phyloP scores from a whole-genome alignment of 2,797 vertebrate species.

The Sylvia borin region DNA sequence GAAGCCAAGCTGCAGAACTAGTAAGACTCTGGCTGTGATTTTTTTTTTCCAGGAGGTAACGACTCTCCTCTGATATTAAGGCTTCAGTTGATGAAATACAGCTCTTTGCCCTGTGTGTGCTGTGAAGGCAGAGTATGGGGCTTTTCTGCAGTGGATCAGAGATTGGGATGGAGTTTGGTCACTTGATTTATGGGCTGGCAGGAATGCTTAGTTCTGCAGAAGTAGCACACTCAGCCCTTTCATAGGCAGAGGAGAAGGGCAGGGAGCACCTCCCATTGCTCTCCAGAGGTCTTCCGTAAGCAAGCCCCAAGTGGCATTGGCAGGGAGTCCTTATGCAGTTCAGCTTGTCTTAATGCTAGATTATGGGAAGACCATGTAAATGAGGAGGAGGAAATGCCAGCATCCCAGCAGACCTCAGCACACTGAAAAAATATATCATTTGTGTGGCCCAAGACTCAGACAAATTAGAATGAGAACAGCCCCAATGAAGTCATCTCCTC shows the following conservation, averaged over 20 bases:
- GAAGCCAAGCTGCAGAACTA: constrained; percentile 56
- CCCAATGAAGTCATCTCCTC: constrained; percentile 45
- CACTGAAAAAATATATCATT: constrained; percentile 45
- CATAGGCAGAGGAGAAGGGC: constrained; percentile 39
- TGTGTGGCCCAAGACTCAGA: constrained; percentile 32
- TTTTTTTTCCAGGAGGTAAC: constrained; percentile 19
- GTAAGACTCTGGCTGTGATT: not conserved
- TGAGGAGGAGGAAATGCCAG: constrained; percentile 54
- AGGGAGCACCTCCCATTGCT: constrained; percentile 2
- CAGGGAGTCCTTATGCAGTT: constrained; percentile 38
- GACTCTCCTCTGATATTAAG: constrained; percentile 40
- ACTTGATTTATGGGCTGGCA: constrained; percentile 45
- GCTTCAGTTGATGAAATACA: constrained; percentile 54
- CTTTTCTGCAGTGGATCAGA: constrained; percentile 24
- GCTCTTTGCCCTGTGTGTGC: not conserved
- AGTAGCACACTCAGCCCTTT: constrained; percentile 60
- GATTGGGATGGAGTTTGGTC: constrained; percentile 11
- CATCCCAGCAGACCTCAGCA: constrained; percentile 2
- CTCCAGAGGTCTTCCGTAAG: constrained; percentile 45
- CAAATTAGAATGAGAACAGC: constrained; percentile 47
- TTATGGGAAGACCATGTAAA: constrained; percentile 66
- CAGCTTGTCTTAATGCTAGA: constrained; percentile 2
- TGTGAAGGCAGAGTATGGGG: constrained; percentile 20
- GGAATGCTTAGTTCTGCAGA: constrained; percentile 29
- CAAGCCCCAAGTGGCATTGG: constrained; percentile 16